Percentiles rank a stretch among this genome's conserved stretches.
phyloP scores from a whole-genome alignment of 2,797 vertebrate genomes.

The Furcifer pardalis region DNA sequence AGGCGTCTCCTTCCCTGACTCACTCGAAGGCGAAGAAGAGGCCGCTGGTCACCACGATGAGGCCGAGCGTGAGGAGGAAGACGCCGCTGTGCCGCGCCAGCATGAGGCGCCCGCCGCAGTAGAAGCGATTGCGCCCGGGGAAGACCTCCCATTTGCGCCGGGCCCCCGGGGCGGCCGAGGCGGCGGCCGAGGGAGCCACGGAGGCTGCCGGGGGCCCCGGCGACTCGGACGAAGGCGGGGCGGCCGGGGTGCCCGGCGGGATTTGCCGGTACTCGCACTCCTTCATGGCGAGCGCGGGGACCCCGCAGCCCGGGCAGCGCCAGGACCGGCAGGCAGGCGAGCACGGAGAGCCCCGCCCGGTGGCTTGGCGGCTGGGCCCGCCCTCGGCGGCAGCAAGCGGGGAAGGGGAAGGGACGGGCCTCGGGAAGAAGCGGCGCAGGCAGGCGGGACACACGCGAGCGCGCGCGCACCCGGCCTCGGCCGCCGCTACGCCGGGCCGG shows the following conservation, averaged over 20 bases:
- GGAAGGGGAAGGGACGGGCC: not conserved
- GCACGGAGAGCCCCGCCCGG: not conserved
- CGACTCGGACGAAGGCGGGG: slow-evolving; percentile 32
- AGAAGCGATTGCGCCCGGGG: slow-evolving; percentile 92
- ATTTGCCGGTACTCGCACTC: slow-evolving; percentile 95
- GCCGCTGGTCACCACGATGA: slow-evolving; percentile 90
- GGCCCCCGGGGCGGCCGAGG: slow-evolving; percentile 8
- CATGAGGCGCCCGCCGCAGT: slow-evolving; percentile 90
- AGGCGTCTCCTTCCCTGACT: slow-evolving; percentile 70
- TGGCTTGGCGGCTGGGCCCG: not conserved
- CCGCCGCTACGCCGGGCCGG: not conserved
- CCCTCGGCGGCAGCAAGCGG: not conserved
- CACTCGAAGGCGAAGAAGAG: slow-evolving; percentile 97
- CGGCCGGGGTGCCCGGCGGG: slow-evolving; percentile 77
- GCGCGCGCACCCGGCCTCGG: too few species aligned
- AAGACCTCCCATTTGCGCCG: slow-evolving; percentile 93
- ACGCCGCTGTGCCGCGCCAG: slow-evolving; percentile 90
- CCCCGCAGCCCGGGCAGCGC: not conserved
- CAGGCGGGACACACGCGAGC: too few species aligned
- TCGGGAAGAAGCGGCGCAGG: too few species aligned
- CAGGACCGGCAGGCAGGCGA: not conserved
- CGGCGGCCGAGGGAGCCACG: slow-evolving; percentile 25
- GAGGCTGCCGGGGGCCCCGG: slow-evolving; percentile 41
- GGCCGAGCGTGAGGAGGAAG: slow-evolving; percentile 89
- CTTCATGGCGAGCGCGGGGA: slow-evolving; percentile 78